Evolutionary conservation across 2,797 vertebrate genomes (phyloP), one percentile per base, ranked within the genome.

Genomic region (Clamator glandarius): DNA sequence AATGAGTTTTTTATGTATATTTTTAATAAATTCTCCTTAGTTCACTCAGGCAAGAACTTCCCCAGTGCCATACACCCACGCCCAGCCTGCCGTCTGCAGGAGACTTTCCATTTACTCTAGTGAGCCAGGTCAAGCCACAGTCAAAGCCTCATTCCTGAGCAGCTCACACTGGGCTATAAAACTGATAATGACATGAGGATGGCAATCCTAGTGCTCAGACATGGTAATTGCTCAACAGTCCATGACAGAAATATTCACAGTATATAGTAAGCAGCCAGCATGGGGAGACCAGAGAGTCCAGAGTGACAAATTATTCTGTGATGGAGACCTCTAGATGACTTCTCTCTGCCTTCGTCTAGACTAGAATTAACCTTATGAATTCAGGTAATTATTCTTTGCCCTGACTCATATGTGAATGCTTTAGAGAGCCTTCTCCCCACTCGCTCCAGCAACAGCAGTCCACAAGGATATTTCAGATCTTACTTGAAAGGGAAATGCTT

Each of bases 401-500:
- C 86, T 64, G 86, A 70, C 15, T 76, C 35, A 25, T 54, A 57
- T 41, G 41, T 2, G 3, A 83, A 70, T 51, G 64, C 75, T 85
- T 87, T 70, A 77, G 70, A 68, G 46, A 87, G 25, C 52, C 14
- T 52, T 67, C 80, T 94, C 78, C 74, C 54, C 2, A 1, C 81
- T 64, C 57, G 79, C 86, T 84, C 63, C 88, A 50, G 63, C 64
- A 69, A 24, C 39, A 79, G 74, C 42, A 57, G 75, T 29, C 84
- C 81, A 55, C 77, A 93, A 75, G 89, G 67, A 81, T 70, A 42
- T 89, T 89, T 92, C 63, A 80, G 84, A 92, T 39, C 78, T 61
- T 94, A 92, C 92, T 83, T 93, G 94, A 81, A 95, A 95, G 78
- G 84, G 64, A 90, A 93, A 92, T 85, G 72, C 90, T 95, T 94